These are phyloP conservation scores for Scaptomyza tumidula DNA, from an alignment of 2,888 invertebrate species.

Conservation along the genomic window DNA sequence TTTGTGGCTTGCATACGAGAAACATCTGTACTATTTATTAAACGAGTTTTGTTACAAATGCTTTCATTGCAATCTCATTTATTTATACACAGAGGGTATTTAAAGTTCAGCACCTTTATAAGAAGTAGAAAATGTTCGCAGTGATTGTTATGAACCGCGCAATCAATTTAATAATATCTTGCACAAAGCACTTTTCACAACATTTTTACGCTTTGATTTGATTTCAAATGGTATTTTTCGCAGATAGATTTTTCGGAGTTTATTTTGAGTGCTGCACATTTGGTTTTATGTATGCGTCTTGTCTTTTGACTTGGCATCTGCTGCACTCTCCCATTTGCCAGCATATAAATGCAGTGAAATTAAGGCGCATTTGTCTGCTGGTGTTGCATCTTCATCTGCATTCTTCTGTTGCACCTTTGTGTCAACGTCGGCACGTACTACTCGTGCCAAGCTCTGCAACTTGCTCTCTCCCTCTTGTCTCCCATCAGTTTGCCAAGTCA, in stretches of 20 bases:
- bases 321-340: conserved; percentile 4
- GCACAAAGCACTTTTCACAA: not conserved
- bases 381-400: conserved; percentile 2
- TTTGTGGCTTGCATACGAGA: conserved; percentile 46
- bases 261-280: not conserved
- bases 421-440: conserved; percentile 24
- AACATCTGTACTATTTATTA: conserved; percentile 44
- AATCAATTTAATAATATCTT: conserved; percentile 11
- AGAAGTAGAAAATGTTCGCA: not conserved
- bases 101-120: not conserved
- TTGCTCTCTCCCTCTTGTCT: not conserved
- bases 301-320: conserved; percentile 11
- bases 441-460: not conserved
- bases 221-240: conserved; percentile 7
- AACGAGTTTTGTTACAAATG: conserved; percentile 23
- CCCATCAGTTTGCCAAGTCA: conserved; percentile 48
- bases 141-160: conserved; percentile 19
- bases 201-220: conserved; percentile 1
- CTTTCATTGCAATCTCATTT: conserved; percentile 12
- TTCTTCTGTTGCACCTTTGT: conserved; percentile 43
- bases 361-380: conserved; percentile 37
- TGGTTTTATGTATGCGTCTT: conserved; percentile 1
- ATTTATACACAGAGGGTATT: conserved; percentile 5
- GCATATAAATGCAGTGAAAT: conserved; percentile 42
- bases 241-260: conserved; percentile 21